A percentile compares a stretch with the other conserved stretches of the same genome.
Conservation (phyloP, 2,888 invertebrate species). For the Timema cristinae region DNA sequence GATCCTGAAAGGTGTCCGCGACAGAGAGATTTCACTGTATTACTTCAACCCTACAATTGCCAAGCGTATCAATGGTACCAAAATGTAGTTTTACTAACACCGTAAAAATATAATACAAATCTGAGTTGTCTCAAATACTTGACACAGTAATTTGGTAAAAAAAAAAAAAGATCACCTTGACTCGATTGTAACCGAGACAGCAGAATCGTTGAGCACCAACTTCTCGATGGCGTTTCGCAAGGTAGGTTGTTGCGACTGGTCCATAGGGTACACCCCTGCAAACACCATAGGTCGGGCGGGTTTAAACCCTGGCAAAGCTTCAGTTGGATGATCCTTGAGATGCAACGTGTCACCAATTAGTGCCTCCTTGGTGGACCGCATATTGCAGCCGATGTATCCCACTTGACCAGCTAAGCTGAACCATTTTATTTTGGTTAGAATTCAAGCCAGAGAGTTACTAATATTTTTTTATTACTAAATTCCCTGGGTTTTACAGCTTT, state of each 20-base stretch:
- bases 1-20: too few relatives aligned
- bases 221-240: constrained; percentile 83
- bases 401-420: constrained; percentile 83
- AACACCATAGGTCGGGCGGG: constrained; percentile 76
- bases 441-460: too few relatives aligned
- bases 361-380: constrained; percentile 69
- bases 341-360: constrained; percentile 73
- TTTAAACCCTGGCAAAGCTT: constrained; percentile 58
- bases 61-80: too few relatives aligned
- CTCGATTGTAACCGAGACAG: constrained; percentile 76
- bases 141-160: constrained; percentile 17
- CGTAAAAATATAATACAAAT: too few relatives aligned
- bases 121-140: too few relatives aligned
- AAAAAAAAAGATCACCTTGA: constrained; percentile 58
- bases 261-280: constrained; percentile 86
- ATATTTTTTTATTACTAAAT: too few relatives aligned
- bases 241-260: constrained; percentile 75
- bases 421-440: too few relatives aligned
- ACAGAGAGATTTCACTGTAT: too few relatives aligned
- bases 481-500: too few relatives aligned
- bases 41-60: too few relatives aligned
- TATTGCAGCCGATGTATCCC: constrained; percentile 79
- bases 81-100: too few relatives aligned
- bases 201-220: constrained; percentile 89
- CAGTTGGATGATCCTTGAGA: constrained; percentile 51